These are phyloP conservation scores for Aptenodytes patagonicus DNA, from an alignment of 2,113 vertebrate genomes.

Conservation along the genomic window DNA sequence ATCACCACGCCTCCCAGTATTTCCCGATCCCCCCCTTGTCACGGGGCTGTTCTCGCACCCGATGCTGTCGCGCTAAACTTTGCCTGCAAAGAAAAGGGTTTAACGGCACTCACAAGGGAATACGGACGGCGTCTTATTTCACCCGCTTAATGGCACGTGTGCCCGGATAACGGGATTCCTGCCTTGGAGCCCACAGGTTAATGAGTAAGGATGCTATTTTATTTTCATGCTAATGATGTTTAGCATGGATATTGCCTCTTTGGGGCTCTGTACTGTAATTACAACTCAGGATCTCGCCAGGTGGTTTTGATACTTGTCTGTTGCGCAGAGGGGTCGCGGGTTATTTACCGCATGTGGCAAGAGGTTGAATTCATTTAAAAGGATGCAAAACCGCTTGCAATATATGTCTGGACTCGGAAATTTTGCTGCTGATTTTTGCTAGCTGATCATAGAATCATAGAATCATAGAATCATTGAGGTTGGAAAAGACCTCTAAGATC, in stretches of 20 bases:
- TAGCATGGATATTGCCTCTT: background rate
- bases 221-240: background rate
- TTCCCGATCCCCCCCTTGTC: fast-evolving
- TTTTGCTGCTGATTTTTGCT: background rate
- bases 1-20: fast-evolving
- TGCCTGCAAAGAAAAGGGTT: background rate
- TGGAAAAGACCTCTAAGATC: too few relatives aligned
- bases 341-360: background rate
- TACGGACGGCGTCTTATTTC: fast-evolving
- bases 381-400: fast-evolving
- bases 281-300: background rate
- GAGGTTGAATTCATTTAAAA: background rate
- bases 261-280: background rate
- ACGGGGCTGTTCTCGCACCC: background rate
- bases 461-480: too few relatives aligned
- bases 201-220: background rate
- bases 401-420: fast-evolving
- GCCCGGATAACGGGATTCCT: background rate
- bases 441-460: background rate
- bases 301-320: background rate
- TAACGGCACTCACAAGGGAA: background rate
- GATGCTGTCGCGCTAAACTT: fast-evolving
- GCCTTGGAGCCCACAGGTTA: constrained; percentile 20
- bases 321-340: background rate
- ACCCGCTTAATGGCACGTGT: background rate